Evolutionary conservation across 2,888 invertebrate species (phyloP).

Genomic region (Plusia festucae): DNA sequence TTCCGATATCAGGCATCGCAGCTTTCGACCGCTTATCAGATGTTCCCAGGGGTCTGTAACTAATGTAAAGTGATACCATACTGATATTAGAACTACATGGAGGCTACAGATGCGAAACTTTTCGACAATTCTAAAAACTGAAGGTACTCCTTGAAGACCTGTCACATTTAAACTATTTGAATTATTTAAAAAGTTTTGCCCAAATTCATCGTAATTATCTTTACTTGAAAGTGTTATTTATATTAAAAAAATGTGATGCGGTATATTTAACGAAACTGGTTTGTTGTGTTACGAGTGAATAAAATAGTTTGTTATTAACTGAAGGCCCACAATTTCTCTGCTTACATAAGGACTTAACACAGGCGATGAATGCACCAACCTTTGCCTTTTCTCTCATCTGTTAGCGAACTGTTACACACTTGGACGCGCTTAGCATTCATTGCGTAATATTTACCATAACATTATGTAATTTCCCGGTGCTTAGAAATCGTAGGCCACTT

Average conservation of each 20-base stretch:
- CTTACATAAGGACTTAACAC: constrained; percentile 7
- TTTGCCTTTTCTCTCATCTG: constrained; percentile 48
- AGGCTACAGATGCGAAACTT: neutral
- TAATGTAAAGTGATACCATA: constrained; percentile 4
- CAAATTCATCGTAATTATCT: too few relatives aligned
- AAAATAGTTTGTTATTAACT: neutral
- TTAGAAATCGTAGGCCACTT: constrained; percentile 30
- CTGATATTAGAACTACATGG: neutral
- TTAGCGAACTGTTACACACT: constrained; percentile 55
- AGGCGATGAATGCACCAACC: constrained; percentile 15
- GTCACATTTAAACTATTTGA: too few relatives aligned
- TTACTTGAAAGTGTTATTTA: too few relatives aligned
- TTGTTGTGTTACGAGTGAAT: neutral
- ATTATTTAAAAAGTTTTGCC: too few relatives aligned
- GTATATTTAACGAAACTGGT: neutral
- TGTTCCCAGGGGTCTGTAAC: neutral
- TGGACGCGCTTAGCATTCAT: constrained; percentile 46
- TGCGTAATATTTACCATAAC: constrained; percentile 55
- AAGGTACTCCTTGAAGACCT: neutral
- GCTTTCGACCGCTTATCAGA: constrained; percentile 6
- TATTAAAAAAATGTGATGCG: too few relatives aligned
- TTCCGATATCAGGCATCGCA: constrained; percentile 1
- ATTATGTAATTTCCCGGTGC: constrained; percentile 55
- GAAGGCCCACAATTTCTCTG: constrained; percentile 1
- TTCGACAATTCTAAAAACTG: neutral